Base-by-base conservation (phyloP, 2,797 vertebrate genomes). In the Gallinago solitaria region DNA sequence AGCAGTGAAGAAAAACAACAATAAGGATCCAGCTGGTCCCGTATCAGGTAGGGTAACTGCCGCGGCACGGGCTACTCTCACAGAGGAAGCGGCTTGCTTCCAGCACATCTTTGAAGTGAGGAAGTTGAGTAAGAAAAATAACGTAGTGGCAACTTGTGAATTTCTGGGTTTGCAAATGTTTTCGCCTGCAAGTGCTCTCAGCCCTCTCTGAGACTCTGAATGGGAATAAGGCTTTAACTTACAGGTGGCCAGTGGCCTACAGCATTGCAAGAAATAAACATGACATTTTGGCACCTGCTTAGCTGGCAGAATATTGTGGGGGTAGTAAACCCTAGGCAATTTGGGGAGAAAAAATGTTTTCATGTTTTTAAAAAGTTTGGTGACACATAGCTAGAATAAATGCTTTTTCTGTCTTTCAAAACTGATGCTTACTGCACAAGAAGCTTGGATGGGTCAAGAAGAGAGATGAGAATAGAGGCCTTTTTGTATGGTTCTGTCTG, bases 11-110 rank as follows among this genome's bases (percentile, higher is more conserved):
- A 53, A 83, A 67, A 69, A 6, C 19, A 45, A 12, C 0, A 3
- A 27, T 39, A 80, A 92, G 75, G 65, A 69, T 41, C 28, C 2
- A 1, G 14, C 56, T 59, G 63, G 16, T 89, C 24, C 76, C 1
- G 5, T 25, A 4, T 9, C 94, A 92, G 97, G 95, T 96, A 96
- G 17, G 2, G 53, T 30, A 59, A 7, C 27, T 39, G 45, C 63
- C 28, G 77, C 80, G 37, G 61, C 1, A 2, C 16, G 0, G 10
- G 56, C 39, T 16, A 1, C 68, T 76, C 2, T 0, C 2, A 5
- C 32, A 3, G 33, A 51, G 59, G 60, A 76, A 71, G 35, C 2
- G 0, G 21, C 32, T 57, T 69, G 18, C 53, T 92, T 70, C 89
- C 74, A 91, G 74, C 28, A 20, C 27, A 9, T 6, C 65, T 74